These are phyloP conservation scores for Bradypus variegatus DNA, from an alignment of 2,797 vertebrate genomes.

Conservation along the genomic window DNA sequence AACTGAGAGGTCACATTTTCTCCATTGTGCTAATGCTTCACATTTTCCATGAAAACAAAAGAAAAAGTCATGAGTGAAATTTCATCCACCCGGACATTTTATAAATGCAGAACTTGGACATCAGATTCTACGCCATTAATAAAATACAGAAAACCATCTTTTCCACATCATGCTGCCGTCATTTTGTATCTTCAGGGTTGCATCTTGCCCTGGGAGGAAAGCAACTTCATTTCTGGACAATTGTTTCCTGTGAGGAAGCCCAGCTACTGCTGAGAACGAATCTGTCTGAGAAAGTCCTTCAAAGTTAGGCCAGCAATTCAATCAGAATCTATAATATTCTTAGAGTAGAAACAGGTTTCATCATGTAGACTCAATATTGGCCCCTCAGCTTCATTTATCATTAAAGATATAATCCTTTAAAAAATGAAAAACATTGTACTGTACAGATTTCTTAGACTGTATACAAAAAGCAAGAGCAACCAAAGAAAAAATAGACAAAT, in stretches of 20 bases:
- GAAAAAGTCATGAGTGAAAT: background rate
- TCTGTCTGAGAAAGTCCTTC: background rate
- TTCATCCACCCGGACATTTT: background rate
- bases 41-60: background rate
- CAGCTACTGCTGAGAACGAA: background rate
- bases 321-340: background rate
- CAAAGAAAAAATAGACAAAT: too few relatives aligned
- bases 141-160: background rate
- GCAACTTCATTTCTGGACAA: background rate
- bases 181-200: background rate
- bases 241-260: background rate
- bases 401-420: background rate
- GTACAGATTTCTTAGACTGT: too few relatives aligned
- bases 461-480: too few relatives aligned
- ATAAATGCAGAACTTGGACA: background rate
- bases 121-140: background rate
- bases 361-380: background rate
- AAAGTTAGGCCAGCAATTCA: background rate
- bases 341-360: background rate
- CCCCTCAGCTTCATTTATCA: background rate
- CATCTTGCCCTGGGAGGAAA: background rate
- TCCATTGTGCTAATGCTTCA: background rate
- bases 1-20: background rate
- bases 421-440: background rate
- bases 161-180: fast-evolving